These are phyloP conservation scores for Miichthys miiuy DNA, from an alignment of 2,797 vertebrate genomes.

Conservation along the genomic window DNA sequence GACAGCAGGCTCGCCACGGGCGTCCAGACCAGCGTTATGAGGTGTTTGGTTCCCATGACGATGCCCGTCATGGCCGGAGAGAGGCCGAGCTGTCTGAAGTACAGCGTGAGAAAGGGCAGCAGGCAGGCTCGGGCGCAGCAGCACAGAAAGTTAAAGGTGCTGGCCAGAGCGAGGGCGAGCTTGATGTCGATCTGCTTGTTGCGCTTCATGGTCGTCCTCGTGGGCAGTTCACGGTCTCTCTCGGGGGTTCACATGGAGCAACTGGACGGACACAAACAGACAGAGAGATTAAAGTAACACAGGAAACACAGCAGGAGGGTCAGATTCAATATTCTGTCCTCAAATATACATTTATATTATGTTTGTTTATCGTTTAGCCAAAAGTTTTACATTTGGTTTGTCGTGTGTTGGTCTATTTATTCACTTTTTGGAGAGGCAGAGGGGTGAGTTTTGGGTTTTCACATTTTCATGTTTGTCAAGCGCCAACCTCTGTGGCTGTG, in stretches of 20 bases:
- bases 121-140: conserved; percentile 85
- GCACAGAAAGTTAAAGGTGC: conserved; percentile 86
- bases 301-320: background rate
- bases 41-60: conserved; percentile 86
- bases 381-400: too few relatives aligned
- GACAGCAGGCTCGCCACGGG: conserved; percentile 84
- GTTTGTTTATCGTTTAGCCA: background rate
- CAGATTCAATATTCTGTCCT: background rate
- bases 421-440: background rate
- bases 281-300: background rate
- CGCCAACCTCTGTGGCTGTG: too few relatives aligned
- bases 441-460: too few relatives aligned
- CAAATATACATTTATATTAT: background rate
- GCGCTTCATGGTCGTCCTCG: conserved; percentile 80
- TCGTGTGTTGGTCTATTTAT: too few relatives aligned
- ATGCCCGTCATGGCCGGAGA: conserved; percentile 86
- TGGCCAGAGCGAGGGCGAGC: conserved; percentile 85
- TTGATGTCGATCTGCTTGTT: conserved; percentile 88
- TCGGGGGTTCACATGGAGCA: conserved; percentile 45
- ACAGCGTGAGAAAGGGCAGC: conserved; percentile 91
- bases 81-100: conserved; percentile 89
- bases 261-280: background rate
- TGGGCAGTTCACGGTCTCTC: background rate
- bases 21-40: conserved; percentile 84
- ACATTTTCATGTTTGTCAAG: too few relatives aligned